Evolutionary conservation across 2,797 vertebrate genomes (phyloP).

Genomic region (Pteronotus mesoamericanus): DNA sequence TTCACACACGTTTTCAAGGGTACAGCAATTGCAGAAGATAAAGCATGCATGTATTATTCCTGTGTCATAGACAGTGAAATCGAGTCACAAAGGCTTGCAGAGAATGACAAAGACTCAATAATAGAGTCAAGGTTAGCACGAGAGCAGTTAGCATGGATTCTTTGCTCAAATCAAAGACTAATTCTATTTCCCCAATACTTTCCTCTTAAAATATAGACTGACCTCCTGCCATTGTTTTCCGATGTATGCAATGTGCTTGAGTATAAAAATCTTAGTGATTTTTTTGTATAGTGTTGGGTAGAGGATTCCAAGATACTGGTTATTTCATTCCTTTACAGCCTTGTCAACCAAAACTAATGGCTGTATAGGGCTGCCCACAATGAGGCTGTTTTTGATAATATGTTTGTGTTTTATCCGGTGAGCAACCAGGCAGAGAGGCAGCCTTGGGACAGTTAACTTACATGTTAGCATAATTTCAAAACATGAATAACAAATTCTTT

Average conservation of each 20-base stretch:
- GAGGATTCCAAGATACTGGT: background rate
- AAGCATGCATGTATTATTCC: background rate
- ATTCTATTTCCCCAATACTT: background rate
- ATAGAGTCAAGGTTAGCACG: background rate
- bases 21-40: background rate
- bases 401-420: conserved; percentile 52
- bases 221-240: background rate
- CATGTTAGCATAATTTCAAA: conserved; percentile 49
- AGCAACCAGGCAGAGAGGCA: conserved; percentile 51
- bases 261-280: background rate
- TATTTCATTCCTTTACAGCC: background rate
- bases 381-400: background rate
- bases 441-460: conserved; percentile 40
- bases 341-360: background rate
- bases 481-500: conserved; percentile 73
- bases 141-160: background rate
- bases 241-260: background rate
- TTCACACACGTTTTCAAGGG: background rate
- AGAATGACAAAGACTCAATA: background rate
- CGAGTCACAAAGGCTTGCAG: background rate
- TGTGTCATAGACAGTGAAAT: background rate
- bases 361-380: background rate
- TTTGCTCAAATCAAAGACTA: background rate
- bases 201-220: background rate
- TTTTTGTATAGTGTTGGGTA: background rate